phyloP scores from a whole-genome alignment of 1,140 invertebrate genomes.

The Zaprionus taronus region DNA sequence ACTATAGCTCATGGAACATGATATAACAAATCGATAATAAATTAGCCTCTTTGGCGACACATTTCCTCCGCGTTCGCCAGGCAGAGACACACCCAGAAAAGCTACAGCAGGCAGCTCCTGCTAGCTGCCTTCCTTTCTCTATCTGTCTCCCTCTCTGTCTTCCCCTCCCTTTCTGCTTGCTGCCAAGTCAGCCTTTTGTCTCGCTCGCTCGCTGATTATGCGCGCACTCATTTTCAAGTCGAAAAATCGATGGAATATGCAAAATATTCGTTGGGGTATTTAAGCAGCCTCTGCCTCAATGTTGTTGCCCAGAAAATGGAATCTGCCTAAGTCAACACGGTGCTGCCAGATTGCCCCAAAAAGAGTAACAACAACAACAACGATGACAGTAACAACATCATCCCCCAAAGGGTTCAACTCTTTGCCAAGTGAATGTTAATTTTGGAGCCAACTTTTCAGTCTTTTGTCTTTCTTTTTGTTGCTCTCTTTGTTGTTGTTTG shows the following conservation, averaged over 20 bases:
- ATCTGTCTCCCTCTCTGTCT: neutral
- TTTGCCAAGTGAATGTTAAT: constrained; percentile 65
- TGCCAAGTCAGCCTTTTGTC: constrained; percentile 19
- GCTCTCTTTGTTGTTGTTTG: constrained; percentile 24
- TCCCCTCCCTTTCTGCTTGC: constrained; percentile 14
- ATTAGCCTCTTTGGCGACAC: constrained; percentile 76
- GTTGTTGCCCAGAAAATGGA: constrained; percentile 28
- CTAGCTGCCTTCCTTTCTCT: neutral
- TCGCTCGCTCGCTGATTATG: constrained; percentile 70
- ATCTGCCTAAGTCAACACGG: constrained; percentile 72
- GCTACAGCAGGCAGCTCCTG: neutral
- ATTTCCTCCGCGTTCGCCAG: constrained; percentile 55
- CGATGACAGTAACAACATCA: constrained; percentile 20
- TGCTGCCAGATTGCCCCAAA: constrained; percentile 21
- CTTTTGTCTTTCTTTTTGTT: constrained; percentile 45
- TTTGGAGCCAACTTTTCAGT: constrained; percentile 42
- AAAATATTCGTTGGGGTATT: constrained; percentile 70
- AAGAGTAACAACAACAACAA: constrained; percentile 24
- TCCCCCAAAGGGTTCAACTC: constrained; percentile 34
- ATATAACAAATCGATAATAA: constrained; percentile 78
- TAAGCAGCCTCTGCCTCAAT: constrained; percentile 22
- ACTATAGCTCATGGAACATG: constrained; percentile 53
- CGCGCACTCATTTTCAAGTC: constrained; percentile 74
- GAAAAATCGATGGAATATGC: constrained; percentile 79
- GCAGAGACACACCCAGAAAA: constrained; percentile 46